phyloP scores from a whole-genome alignment of 2,888 invertebrate genomes.

The Meiosimyza platycephala region DNA sequence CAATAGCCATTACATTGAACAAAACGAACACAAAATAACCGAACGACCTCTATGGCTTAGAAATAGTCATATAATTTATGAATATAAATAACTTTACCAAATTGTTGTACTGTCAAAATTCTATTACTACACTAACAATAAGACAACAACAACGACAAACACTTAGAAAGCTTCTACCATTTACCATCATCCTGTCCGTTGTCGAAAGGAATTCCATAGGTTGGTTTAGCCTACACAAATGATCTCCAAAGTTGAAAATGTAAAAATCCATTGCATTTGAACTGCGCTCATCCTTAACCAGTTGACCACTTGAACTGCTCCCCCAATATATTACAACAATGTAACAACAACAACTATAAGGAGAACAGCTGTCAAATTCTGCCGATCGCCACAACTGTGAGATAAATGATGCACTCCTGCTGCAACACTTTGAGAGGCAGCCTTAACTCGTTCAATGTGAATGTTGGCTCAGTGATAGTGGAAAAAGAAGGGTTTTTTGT shows the following conservation, averaged over 20 bases:
- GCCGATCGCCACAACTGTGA: slow-evolving; percentile 33
- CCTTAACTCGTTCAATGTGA: not conserved
- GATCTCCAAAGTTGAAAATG: not conserved
- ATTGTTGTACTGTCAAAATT: slow-evolving; percentile 33
- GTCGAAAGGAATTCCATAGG: not conserved
- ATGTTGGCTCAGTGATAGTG: slow-evolving; percentile 1
- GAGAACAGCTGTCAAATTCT: slow-evolving; percentile 26
- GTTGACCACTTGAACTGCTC: slow-evolving; percentile 26
- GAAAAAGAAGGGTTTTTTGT: slow-evolving; percentile 5
- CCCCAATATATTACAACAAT: not conserved
- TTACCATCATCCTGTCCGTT: not conserved
- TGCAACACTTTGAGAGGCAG: not conserved
- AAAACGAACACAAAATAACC: too few relatives aligned
- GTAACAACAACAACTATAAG: not conserved
- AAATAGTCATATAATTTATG: slow-evolving; percentile 25
- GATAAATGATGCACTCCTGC: slow-evolving; percentile 34
- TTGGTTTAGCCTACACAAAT: not conserved
- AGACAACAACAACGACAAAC: slow-evolving; percentile 9
- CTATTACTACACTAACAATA: slow-evolving; percentile 24
- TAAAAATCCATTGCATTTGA: not conserved
- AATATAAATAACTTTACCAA: slow-evolving; percentile 30
- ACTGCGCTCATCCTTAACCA: slow-evolving; percentile 15
- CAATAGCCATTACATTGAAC: too few relatives aligned
- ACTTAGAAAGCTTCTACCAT: slow-evolving; percentile 9
- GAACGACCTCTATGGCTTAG: too few relatives aligned